A percentile compares a stretch with the other conserved stretches of the same genome.
Evolutionary conservation across 2,888 invertebrate genomes (phyloP).

Genomic region (Spialia ferax): DNA sequence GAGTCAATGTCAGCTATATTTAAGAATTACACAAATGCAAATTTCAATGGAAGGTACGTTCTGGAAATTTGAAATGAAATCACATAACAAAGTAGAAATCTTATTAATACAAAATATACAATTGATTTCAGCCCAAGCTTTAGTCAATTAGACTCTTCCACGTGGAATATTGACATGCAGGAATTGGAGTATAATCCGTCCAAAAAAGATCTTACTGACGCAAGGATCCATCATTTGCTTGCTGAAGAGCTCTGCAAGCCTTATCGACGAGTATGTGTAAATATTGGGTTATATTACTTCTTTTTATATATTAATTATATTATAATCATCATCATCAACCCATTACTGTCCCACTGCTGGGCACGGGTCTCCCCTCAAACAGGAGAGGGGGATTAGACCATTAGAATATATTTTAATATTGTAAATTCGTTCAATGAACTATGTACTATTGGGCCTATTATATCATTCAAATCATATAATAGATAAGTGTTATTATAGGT

Average conservation of each 20-base stretch:
- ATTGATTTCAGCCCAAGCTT: conserved; percentile 90
- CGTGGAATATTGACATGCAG: conserved; percentile 97
- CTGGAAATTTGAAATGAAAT: conserved; percentile 17
- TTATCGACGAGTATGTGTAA: conserved; percentile 91
- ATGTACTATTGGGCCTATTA: no score
- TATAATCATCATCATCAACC: not conserved
- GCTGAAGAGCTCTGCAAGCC: conserved; percentile 96
- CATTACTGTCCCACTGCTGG: no score
- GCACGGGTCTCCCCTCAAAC: no score
- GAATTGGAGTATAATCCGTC: conserved; percentile 97
- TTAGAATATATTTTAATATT: no score
- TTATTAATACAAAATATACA: not conserved
- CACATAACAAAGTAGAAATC: not conserved
- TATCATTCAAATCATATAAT: no score
- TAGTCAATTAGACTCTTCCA: conserved; percentile 94
- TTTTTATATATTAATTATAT: not conserved
- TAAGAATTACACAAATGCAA: conserved; percentile 94
- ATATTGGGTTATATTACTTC: conserved; percentile 29
- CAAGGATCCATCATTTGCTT: conserved; percentile 96
- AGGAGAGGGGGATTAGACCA: no score
- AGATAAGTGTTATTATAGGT: no score
- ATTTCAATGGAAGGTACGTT: conserved; percentile 93
- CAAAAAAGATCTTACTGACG: conserved; percentile 96
- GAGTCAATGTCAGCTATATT: conserved; percentile 97
- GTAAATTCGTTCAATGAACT: no score